Evolutionary conservation across 1,140 invertebrate genomes (phyloP).

Genomic region (Drosophila pseudoobscura): DNA sequence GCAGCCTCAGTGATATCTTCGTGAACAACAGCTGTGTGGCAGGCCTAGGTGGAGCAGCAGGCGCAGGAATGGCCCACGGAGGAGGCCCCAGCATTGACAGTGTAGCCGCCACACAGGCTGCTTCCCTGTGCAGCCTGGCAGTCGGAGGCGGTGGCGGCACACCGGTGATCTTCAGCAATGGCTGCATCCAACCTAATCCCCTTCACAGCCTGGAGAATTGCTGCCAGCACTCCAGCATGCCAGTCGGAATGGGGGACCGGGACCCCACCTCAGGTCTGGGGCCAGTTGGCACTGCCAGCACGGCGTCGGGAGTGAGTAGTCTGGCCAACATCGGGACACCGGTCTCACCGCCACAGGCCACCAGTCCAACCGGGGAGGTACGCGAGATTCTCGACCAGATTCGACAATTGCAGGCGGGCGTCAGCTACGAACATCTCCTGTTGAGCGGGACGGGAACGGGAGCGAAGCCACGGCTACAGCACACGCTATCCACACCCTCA

Average conservation of each 20-base stretch:
- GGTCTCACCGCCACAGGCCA: slow-evolving; percentile 90
- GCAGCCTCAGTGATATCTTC: slow-evolving; percentile 81
- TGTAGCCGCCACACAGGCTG: slow-evolving; percentile 45
- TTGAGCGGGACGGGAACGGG: slow-evolving; percentile 15
- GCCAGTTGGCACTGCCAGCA: slow-evolving; percentile 83
- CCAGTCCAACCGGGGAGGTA: slow-evolving; percentile 89
- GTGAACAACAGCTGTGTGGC: slow-evolving; percentile 71
- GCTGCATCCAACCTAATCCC: slow-evolving; percentile 71
- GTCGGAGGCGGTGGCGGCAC: slow-evolving; percentile 46
- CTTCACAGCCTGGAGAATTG: slow-evolving; percentile 79
- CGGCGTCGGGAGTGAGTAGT: slow-evolving; percentile 88
- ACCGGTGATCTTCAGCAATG: slow-evolving; percentile 62
- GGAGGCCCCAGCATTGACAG: slow-evolving; percentile 16
- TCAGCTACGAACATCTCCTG: slow-evolving; percentile 70
- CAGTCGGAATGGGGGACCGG: background rate
- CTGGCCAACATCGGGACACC: slow-evolving; percentile 86
- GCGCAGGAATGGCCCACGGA: slow-evolving; percentile 14
- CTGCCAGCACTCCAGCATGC: slow-evolving; percentile 44
- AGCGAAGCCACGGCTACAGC: slow-evolving; percentile 57
- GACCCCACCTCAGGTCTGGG: background rate
- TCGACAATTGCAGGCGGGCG: slow-evolving; percentile 85
- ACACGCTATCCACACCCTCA: slow-evolving; percentile 68
- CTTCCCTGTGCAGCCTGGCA: slow-evolving; percentile 57
- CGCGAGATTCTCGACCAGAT: slow-evolving; percentile 88
- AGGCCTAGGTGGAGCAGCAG: slow-evolving; percentile 27